Evolutionary conservation across 2,113 vertebrate genomes (phyloP).

Genomic region (Arenaria interpres): DNA sequence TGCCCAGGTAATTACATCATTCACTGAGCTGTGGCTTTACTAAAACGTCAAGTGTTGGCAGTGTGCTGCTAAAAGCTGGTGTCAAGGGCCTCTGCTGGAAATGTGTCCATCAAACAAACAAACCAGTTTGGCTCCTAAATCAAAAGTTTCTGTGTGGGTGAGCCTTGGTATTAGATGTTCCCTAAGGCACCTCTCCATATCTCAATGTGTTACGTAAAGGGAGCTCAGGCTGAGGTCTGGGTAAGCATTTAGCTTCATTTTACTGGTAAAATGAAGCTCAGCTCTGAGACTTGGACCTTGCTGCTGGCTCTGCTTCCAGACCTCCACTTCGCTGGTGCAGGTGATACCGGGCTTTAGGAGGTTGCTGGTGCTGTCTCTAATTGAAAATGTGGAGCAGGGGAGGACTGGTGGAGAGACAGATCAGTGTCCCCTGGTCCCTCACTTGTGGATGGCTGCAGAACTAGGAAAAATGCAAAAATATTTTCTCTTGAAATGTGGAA

Average conservation of each 20-base stretch:
- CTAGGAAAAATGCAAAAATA: background rate
- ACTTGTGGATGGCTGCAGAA: background rate
- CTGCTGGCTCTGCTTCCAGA: background rate
- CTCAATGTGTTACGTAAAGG: accelerated
- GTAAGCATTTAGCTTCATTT: background rate
- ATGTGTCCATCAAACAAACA: background rate
- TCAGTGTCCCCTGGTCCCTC: background rate
- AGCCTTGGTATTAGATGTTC: background rate
- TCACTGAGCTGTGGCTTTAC: background rate
- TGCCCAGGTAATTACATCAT: background rate
- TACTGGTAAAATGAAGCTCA: background rate
- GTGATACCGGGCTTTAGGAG: background rate
- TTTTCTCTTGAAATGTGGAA: background rate
- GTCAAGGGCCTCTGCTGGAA: background rate
- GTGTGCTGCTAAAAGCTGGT: background rate
- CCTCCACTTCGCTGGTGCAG: background rate
- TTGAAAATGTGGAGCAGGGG: accelerated
- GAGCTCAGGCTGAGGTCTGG: background rate
- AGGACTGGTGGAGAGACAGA: background rate
- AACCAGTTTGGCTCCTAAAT: background rate
- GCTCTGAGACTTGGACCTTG: background rate
- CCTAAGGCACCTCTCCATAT: too few relatives aligned
- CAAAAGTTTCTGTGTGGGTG: background rate
- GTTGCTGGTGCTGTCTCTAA: background rate
- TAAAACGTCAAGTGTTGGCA: background rate